Evolutionary conservation across 2,888 invertebrate species (phyloP), one percentile per base, ranked within the genome.

Genomic region (Lobophora halterata): DNA sequence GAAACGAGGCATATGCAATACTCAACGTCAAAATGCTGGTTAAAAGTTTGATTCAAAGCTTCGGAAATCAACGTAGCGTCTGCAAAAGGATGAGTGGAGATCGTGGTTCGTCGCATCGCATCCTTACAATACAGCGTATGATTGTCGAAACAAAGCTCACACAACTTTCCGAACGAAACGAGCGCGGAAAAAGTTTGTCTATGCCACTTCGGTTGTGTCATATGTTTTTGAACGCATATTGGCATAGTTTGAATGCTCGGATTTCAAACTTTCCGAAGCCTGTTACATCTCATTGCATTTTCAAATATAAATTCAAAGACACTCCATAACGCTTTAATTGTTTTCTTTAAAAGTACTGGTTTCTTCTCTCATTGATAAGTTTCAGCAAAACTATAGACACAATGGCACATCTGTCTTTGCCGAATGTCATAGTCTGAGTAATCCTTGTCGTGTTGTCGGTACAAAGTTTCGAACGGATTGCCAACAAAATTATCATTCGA

Each of bases 11-110:
- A n/a, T n/a, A 80, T 77, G 82, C 81, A 83, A 85, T 82, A 83
- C 76, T 73, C 71, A 51, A 77, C 73, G 75, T 79, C 79, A 76
- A 79, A 80, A 80, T 71, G 67, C 75, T 76, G 79, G 75, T 82
- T 80, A 82, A 83, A 85, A 83, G 79, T 86, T 60, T 85, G 69
- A 75, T 79, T 82, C 82, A 83, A 85, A 85, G 82, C 79, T 80
- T 79, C 77, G 75, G 70, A 78, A 79, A 82, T 80, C 82, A 72
- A 62, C 70, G 83, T 82, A 81, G 68, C 65, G 83, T 79, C 60
- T 61, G 81, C 83, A 81, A 74, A 78, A 74, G 76, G 71, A 71
- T 55, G 69, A 71, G 69, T 69, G 60, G 62, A 64, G 65, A 61
- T 60, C 67, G 64, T 49, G 55, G 59, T 49, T 55, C 66, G 71